Evolutionary conservation across 2,888 invertebrate genomes (phyloP), one percentile per base, ranked within the genome.

Genomic region (Caenorhabditis zanzibari): DNA sequence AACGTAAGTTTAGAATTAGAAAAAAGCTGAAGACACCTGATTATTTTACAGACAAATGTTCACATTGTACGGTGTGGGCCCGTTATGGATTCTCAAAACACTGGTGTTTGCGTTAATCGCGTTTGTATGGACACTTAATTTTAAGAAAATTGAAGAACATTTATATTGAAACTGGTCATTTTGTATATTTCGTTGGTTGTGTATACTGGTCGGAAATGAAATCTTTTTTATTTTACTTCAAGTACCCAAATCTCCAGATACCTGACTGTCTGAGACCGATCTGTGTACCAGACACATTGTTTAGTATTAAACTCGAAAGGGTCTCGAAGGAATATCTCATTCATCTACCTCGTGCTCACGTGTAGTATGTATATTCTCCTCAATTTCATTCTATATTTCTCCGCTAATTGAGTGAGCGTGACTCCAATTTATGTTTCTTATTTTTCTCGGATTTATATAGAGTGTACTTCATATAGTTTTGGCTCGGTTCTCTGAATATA

Each of bases 1-100:
- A n/a, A 75, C 85, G 84, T 85, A n/a, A 59, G 84, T 26, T 3
- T 54, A 10, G n/a, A n/a, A n/a, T n/a, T n/a, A n/a, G n/a, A n/a
- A n/a, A n/a, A n/a, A n/a, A n/a, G n/a, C n/a, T n/a, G n/a, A n/a
- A n/a, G n/a, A n/a, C n/a, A n/a, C n/a, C n/a, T n/a, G n/a, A 38
- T 38, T 38, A 6, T 32, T 56, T 64, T 81, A 24, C 63, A 81
- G 81, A 49, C 63, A 68, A 16, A 28, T 81, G 47, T 81, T 81
- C 35, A 75, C 81, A 5, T 16, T 49, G 4, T 49, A 69, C 63
- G 81, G 81, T 41, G 47, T 75, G 2, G 81, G 74, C n/a, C 73
- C 73, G n/a, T 54, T 81, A n/a, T 81, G 81, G 81, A 63, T 81
- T 28, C 28, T 81, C 10, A 81, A 81, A 7, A 16, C 74, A 10